Base-by-base conservation (phyloP, 2,888 invertebrate species). In the Saturnia japonica region DNA sequence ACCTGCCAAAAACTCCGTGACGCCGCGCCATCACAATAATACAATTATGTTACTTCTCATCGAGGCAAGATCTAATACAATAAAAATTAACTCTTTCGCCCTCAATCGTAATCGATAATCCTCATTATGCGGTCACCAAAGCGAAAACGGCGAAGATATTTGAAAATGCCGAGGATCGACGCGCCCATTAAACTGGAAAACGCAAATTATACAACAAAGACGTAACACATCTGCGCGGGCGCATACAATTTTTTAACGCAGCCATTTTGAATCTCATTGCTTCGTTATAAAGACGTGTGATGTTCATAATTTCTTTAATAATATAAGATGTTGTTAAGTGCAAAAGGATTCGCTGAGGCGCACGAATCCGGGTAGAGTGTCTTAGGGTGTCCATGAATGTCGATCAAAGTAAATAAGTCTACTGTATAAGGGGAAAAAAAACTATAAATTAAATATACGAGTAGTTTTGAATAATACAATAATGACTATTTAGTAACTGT, bases 131-230 rank as follows among this genome's bases (percentile, higher is more conserved):
- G 47, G 28, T 90, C 84, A 87, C 81, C 79, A 28, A 60, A 60
- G 57, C 57, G 57, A 28, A 60, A 60, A 60, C 85, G 40, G 19
- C 14, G 40, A 64, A 64, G 64, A 64, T n/a, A 40, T 64, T 64
- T n/a, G 40, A 40, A 64, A 64, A 40, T 40, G 14, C 57, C 57
- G 64, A 40, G 64, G 40, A 64, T 89, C 88, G 93, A 93, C 93
- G 89, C 86, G 84, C 84, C 81, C 92, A 91, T 74, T 91, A 89
- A 89, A 89, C 93, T 91, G 93, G 93, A 93, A 93, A 90, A 88
- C 90, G 91, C 91, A 90, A 93, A 93, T 92, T 91, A 88, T 87
- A 90, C 93, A 93, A 93, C 93, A 93, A 93, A 93, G 91, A 89
- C 85, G 86, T 87, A 86, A 90, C 91, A 91, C 93, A 93, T 93